phyloP scores from a whole-genome alignment of 2,797 vertebrate genomes.

The Leptatherina wallacei region DNA sequence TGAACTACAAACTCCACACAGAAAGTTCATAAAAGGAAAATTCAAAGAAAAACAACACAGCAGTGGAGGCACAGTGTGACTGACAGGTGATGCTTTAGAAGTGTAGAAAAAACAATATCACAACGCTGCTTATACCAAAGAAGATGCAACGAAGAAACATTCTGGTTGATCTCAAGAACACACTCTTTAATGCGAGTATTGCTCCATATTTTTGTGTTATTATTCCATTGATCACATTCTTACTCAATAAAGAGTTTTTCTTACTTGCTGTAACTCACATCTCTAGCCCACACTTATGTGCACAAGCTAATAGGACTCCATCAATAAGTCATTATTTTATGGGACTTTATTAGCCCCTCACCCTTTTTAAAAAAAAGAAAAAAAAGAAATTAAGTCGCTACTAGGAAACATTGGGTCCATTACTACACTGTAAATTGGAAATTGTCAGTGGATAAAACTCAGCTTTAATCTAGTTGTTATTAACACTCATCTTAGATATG shows the following conservation, averaged over 20 bases:
- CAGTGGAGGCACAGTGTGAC: conserved; percentile 32
- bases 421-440: no score
- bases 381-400: no score
- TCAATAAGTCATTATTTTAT: conserved; percentile 15
- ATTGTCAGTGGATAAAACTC: no score
- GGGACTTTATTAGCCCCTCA: no score
- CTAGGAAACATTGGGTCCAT: no score
- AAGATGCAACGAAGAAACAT: conserved; percentile 22
- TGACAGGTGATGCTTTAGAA: conserved; percentile 46
- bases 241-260: conserved; percentile 9
- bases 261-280: not conserved
- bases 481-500: no score
- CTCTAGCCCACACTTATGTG: not conserved
- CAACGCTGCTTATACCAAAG: conserved; percentile 22
- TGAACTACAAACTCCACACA: conserved; percentile 28
- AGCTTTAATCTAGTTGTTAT: no score
- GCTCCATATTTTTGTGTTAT: not conserved
- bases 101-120: conserved; percentile 28
- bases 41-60: conserved; percentile 6
- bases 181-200: conserved; percentile 12
- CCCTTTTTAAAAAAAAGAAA: no score
- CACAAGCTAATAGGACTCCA: conserved; percentile 7
- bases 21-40: conserved; percentile 51
- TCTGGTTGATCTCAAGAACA: conserved; percentile 29
- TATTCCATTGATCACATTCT: conserved; percentile 8